Evolutionary conservation across 2,797 vertebrate species (phyloP).

Genomic region (Hozukius guyotensis): DNA sequence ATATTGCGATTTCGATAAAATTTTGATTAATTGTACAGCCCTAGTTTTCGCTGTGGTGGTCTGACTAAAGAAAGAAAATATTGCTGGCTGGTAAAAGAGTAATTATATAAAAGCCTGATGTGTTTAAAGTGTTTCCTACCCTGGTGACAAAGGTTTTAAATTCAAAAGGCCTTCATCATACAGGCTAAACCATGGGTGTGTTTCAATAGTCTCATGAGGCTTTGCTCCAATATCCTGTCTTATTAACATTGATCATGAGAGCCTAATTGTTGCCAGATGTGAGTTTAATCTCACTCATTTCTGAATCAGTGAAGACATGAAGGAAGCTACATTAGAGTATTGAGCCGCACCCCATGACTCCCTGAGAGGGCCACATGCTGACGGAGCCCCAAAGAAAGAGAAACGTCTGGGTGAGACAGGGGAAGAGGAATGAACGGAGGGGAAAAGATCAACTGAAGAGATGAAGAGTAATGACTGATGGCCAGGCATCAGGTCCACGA

Average conservation of each 20-base stretch:
- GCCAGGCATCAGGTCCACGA: constrained; percentile 78
- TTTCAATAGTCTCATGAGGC: constrained; percentile 64
- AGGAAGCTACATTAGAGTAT: constrained; percentile 61
- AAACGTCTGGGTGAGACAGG: constrained; percentile 30
- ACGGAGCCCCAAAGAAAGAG: constrained; percentile 43
- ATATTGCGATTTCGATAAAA: too few relatives aligned
- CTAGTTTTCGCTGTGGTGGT: neutral
- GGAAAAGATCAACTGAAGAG: constrained; percentile 42
- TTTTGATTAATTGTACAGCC: too few relatives aligned
- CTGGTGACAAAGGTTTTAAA: neutral
- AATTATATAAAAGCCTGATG: neutral
- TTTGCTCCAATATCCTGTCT: constrained; percentile 29
- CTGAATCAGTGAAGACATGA: constrained; percentile 20
- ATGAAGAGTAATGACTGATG: constrained; percentile 59
- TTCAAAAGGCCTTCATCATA: constrained; percentile 64
- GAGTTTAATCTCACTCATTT: constrained; percentile 34
- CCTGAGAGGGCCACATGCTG: constrained; percentile 69
- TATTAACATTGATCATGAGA: neutral
- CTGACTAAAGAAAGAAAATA: neutral
- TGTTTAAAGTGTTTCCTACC: neutral
- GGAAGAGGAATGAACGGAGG: constrained; percentile 26
- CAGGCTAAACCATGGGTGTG: constrained; percentile 54
- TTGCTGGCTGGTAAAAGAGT: neutral
- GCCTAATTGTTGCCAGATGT: neutral
- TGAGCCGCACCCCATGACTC: constrained; percentile 66